phyloP scores from a whole-genome alignment of 1,140 invertebrate species.

The Spodoptera litura region DNA sequence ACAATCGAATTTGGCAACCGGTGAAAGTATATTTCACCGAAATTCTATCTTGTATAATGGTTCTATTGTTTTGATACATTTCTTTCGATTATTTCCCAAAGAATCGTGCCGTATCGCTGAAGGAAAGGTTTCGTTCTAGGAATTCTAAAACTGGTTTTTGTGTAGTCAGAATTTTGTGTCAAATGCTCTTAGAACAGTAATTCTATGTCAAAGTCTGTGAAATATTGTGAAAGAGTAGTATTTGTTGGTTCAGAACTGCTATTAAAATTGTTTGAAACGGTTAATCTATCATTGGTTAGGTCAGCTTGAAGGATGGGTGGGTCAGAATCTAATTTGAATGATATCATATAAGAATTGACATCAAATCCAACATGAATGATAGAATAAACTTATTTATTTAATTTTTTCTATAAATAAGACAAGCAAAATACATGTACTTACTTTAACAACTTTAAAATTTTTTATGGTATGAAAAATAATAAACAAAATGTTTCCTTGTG shows the following conservation, averaged over 20 bases:
- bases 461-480: too few species aligned
- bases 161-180: neutral
- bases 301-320: neutral
- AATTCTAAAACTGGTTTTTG: constrained; percentile 43
- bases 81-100: constrained; percentile 22
- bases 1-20: constrained; percentile 35
- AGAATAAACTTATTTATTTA: too few species aligned
- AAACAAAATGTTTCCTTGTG: too few species aligned
- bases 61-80: constrained; percentile 46
- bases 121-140: constrained; percentile 19
- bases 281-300: neutral
- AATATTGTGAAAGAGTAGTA: neutral
- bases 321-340: neutral
- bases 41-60: constrained; percentile 42
- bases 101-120: constrained; percentile 3
- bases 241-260: neutral
- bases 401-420: too few species aligned
- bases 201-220: constrained; percentile 1
- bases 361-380: too few species aligned
- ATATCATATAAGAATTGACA: too few species aligned
- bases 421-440: too few species aligned
- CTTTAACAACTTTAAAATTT: too few species aligned
- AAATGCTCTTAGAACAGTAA: neutral
- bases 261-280: constrained; percentile 3
- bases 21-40: constrained; percentile 53